Evolutionary conservation across 2,888 invertebrate species (phyloP), one percentile per base, ranked within the genome.

Genomic region (Lasioglossum vierecki): DNA sequence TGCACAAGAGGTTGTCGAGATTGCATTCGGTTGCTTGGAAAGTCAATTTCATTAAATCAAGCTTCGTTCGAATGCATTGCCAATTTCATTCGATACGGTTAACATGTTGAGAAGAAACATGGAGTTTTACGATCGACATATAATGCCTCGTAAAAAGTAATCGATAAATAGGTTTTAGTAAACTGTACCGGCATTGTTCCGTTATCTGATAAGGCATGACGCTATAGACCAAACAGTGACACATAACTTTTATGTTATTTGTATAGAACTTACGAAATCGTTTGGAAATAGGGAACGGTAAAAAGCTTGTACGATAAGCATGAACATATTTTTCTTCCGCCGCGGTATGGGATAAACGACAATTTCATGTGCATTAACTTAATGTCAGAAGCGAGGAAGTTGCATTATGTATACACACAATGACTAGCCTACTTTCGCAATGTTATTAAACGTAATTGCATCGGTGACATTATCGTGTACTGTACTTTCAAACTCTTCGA

Each of bases 171-270:
- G n/a, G 22, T n/a, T 3, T 53, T n/a, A 22, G 22, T 9, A 1
- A 53, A 22, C 1, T 9, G 1, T n/a, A n/a, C 9, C 22, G 53
- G 22, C 3, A 0, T 1, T 3, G 3, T n/a, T 9, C 0, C 4
- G 53, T 53, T n/a, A n/a, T 53, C 8, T 53, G n/a, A 53, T n/a
- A n/a, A n/a, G 53, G 53, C 53, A 6, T 22, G 18, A 6, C 53
- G 8, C 0, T 1, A n/a, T 1, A 0, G 53, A n/a, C 8, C n/a
- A n/a, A 53, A 53, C 9, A 53, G 3, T 53, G 53, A 53, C 22
- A 9, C 3, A 53, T 8, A 22, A 49, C 6, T 49, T 22, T 49
- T 49, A 22, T 49, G 2, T 44, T 44, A 44, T 44, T 44, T 44
- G 44, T 44, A 44, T 0, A 13, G 4, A 0, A 44, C 11, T 4